These are phyloP conservation scores for Larimichthys crocea DNA, from an alignment of 2,113 vertebrate genomes.

Conservation along the genomic window DNA sequence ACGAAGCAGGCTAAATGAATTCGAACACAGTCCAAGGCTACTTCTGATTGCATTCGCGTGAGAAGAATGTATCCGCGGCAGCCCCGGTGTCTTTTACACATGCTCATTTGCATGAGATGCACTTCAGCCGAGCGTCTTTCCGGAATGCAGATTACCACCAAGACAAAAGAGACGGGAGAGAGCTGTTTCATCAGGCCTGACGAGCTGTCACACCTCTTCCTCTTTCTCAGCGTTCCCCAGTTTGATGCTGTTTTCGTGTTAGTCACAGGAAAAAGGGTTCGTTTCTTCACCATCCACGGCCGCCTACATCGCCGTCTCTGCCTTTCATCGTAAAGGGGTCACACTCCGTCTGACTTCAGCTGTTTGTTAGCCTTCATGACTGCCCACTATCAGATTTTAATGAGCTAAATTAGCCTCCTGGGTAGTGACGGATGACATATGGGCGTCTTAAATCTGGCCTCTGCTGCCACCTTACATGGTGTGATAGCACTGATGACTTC, in stretches of 20 bases:
- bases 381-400: neutral
- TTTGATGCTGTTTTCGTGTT: neutral
- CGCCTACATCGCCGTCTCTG: neutral
- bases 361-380: neutral
- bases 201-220: constrained; percentile 16
- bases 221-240: neutral
- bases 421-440: constrained; percentile 30
- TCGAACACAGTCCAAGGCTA: constrained; percentile 56
- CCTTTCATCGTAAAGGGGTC: neutral
- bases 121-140: constrained; percentile 68
- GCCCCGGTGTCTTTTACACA: constrained; percentile 45
- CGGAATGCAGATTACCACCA: constrained; percentile 60
- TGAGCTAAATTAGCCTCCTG: constrained; percentile 38
- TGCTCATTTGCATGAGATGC: constrained; percentile 73
- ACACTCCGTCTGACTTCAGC: neutral
- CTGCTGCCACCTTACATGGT: constrained; percentile 3
- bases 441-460: constrained; percentile 22
- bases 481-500: neutral
- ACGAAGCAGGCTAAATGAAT: constrained; percentile 68
- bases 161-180: constrained; percentile 58
- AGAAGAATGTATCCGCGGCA: constrained; percentile 32
- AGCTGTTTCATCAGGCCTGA: constrained; percentile 46
- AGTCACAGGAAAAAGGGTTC: neutral
- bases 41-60: constrained; percentile 61
- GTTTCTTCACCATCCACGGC: neutral